Conservation (phyloP, 2,113 vertebrate species). For the Tinamus guttatus region DNA sequence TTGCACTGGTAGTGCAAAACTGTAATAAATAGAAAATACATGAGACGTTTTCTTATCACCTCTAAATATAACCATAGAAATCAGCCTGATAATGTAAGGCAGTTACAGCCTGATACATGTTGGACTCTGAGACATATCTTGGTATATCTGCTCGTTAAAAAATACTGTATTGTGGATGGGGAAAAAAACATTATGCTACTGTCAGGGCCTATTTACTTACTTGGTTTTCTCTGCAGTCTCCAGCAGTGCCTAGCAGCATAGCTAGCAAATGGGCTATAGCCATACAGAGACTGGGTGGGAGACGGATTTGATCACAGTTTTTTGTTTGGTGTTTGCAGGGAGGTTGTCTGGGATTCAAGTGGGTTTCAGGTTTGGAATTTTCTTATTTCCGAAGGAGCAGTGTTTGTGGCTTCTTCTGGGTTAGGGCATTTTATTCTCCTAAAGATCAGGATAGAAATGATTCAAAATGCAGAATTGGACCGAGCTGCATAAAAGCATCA, state of each 20-base stretch:
- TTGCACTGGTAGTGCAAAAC: neutral
- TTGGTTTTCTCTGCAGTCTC: neutral
- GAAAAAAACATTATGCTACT: neutral
- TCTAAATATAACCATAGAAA: neutral
- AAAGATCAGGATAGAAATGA: neutral
- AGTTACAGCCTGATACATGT: rapidly evolving
- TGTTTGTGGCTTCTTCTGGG: neutral
- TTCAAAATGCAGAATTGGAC: neutral
- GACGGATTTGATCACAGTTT: neutral
- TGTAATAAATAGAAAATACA: neutral
- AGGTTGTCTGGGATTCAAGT: neutral
- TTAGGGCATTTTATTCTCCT: neutral
- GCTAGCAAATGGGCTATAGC: neutral
- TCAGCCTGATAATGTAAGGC: neutral
- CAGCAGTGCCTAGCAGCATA: neutral
- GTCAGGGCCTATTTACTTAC: neutral
- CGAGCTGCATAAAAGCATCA: no score
- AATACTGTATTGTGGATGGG: neutral
- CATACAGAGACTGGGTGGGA: neutral
- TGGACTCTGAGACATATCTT: neutral
- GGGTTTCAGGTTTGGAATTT: neutral
- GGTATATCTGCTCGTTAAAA: neutral
- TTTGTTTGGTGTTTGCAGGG: neutral
- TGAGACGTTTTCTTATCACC: neutral
- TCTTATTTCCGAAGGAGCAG: neutral